phyloP scores from a whole-genome alignment of 2,113 vertebrate genomes.

The Coryphaenoides rupestris region DNA sequence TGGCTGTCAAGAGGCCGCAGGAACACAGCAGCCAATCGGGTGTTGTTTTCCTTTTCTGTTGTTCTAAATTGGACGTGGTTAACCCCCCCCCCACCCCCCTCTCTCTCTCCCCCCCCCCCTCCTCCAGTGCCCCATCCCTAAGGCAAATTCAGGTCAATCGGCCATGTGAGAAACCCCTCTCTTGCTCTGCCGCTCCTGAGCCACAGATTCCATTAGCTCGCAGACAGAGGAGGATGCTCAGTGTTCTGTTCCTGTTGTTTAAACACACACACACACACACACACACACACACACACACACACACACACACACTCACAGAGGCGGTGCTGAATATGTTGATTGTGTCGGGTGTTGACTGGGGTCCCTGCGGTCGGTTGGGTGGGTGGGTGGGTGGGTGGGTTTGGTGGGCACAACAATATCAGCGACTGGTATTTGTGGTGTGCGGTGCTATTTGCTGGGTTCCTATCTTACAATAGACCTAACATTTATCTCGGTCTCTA shows the following conservation, averaged over 20 bases:
- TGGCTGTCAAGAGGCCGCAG: slow-evolving; percentile 41
- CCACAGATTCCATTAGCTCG: too few species aligned
- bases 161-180: not conserved
- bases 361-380: slow-evolving; percentile 10
- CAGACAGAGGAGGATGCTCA: too few species aligned
- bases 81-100: not conserved
- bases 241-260: too few species aligned
- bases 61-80: slow-evolving; percentile 29
- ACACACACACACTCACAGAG: not conserved
- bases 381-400: too few species aligned
- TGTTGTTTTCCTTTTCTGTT: slow-evolving; percentile 22
- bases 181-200: too few species aligned
- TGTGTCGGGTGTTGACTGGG: slow-evolving; percentile 6
- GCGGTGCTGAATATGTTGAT: not conserved
- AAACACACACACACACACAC: not conserved
- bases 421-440: not conserved
- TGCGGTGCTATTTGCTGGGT: slow-evolving; percentile 18
- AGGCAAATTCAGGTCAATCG: not conserved
- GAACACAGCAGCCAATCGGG: slow-evolving; percentile 31
- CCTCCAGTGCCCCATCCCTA: not conserved
- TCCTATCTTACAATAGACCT: slow-evolving; percentile 37
- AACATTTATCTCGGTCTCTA: slow-evolving; percentile 56
- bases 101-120: too few species aligned
- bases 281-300: not conserved
- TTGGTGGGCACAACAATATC: too few species aligned